Conservation (phyloP, 2,797 vertebrate genomes). For the Halcyon chelicuti region DNA sequence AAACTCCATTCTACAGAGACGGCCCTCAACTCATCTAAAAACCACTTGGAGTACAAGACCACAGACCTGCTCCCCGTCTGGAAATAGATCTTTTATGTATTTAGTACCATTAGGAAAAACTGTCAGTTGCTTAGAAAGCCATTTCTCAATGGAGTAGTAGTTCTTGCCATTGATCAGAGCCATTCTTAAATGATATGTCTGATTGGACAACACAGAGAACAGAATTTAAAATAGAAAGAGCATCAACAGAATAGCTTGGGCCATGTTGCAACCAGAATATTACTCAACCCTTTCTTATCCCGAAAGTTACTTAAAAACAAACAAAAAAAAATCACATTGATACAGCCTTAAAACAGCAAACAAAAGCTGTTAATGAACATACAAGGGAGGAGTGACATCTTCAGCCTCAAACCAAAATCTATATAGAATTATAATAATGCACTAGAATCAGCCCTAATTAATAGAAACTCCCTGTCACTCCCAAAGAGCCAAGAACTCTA, state of each 20-base stretch:
- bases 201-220: not conserved
- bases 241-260: not conserved
- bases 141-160: not conserved
- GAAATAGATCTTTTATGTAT: not conserved
- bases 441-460: not conserved
- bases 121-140: not conserved
- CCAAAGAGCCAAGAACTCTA: not conserved
- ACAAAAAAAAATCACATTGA: not conserved
- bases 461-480: not conserved
- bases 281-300: not conserved
- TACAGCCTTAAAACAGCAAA: not conserved
- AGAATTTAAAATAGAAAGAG: not conserved
- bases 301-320: not conserved
- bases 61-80: not conserved
- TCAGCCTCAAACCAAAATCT: not conserved
- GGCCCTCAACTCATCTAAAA: not conserved
- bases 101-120: not conserved
- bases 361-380: not conserved
- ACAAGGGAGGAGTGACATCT: not conserved
- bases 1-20: not conserved
- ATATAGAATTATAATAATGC: accelerated
- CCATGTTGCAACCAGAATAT: not conserved
- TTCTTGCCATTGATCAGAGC: not conserved
- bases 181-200: not conserved
- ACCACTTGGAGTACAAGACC: not conserved